phyloP scores from a whole-genome alignment of 2,113 vertebrate genomes.

The Poeciliopsis turrubarensis region DNA sequence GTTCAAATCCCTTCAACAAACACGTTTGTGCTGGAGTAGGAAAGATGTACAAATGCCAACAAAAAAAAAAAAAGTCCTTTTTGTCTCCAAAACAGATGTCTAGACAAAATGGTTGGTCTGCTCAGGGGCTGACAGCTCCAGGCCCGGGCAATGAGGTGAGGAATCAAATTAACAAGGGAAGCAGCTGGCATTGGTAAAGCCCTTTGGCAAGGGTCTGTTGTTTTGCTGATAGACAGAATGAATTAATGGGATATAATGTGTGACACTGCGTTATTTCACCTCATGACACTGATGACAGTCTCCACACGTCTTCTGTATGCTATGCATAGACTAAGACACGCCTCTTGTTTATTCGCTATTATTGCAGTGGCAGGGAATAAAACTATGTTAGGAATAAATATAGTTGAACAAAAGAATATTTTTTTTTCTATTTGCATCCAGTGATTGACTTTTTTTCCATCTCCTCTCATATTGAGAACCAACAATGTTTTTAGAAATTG shows the following conservation, averaged over 20 bases:
- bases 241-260: constrained; percentile 65
- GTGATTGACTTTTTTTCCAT: not conserved
- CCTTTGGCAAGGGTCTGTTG: constrained; percentile 61
- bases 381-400: not conserved
- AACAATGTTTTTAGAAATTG: not conserved
- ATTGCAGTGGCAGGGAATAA: not conserved
- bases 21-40: constrained; percentile 2
- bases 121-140: constrained; percentile 27
- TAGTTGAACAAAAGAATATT: constrained; percentile 2
- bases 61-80: constrained; percentile 41
- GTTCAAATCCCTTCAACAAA: constrained; percentile 12
- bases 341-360: constrained; percentile 3
- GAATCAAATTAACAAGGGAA: constrained; percentile 71
- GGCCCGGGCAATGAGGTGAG: constrained; percentile 42
- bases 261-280: constrained; percentile 39
- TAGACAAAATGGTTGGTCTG: constrained; percentile 42
- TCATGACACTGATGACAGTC: constrained; percentile 29
- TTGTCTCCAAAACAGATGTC: constrained; percentile 49
- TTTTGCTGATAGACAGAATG: constrained; percentile 54
- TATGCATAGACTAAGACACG: constrained; percentile 17
- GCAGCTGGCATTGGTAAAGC: constrained; percentile 58
- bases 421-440: not conserved
- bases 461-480: not conserved
- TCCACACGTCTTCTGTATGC: constrained; percentile 9
- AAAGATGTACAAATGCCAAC: constrained; percentile 19